Conservation (phyloP, 2,113 vertebrate species). For the Poeciliopsis occidentalis region DNA sequence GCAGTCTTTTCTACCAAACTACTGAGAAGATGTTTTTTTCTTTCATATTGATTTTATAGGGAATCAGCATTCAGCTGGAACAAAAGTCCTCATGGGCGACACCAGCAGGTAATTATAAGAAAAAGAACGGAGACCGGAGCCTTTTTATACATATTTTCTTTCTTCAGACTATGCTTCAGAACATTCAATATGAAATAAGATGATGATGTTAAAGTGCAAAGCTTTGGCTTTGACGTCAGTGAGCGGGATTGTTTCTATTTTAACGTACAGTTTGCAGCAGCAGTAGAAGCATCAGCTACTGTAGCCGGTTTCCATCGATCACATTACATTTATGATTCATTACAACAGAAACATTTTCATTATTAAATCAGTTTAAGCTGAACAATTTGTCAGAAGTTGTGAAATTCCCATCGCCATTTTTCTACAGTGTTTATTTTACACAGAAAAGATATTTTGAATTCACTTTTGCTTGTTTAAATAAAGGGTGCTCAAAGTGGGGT, state of each 20-base stretch:
- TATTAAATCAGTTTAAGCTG: background rate
- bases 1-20: background rate
- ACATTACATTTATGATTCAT: background rate
- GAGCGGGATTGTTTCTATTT: background rate
- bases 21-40: background rate
- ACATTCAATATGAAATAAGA: constrained; percentile 1
- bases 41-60: background rate
- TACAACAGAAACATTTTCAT: background rate
- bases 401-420: background rate
- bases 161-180: background rate
- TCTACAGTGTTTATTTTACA: no score
- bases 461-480: no score
- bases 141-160: background rate
- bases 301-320: background rate
- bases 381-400: background rate
- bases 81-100: background rate
- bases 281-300: background rate
- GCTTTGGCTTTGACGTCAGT: background rate
- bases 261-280: background rate
- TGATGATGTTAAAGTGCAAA: background rate
- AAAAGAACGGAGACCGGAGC: background rate
- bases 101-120: background rate
- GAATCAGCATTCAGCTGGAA: background rate
- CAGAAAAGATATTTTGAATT: no score
- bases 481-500: no score